A percentile compares a stretch with the other conserved stretches of the same genome.
phyloP scores from a whole-genome alignment of 2,113 vertebrate species.

The Centropristis striata region DNA sequence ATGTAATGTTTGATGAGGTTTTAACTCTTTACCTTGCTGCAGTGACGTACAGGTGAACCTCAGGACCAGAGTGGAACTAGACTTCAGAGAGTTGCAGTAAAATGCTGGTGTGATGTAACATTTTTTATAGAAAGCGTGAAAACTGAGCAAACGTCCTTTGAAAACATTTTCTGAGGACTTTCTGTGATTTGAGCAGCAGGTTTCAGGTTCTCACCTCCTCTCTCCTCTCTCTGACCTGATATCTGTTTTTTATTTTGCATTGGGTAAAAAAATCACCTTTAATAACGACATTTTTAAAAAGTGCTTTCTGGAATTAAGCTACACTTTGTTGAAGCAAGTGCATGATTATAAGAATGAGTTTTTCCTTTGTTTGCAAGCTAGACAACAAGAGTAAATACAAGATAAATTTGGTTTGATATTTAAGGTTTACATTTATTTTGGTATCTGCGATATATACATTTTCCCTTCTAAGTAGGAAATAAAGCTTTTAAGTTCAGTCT shows the following conservation, averaged over 20 bases:
- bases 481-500: too few species aligned
- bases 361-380: neutral
- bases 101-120: too few species aligned
- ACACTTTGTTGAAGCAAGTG: neutral
- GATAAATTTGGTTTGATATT: neutral
- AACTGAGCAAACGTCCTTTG: neutral
- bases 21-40: neutral
- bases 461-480: too few species aligned
- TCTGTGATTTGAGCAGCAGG: neutral
- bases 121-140: neutral
- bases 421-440: neutral
- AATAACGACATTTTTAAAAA: neutral
- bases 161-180: neutral
- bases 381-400: neutral
- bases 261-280: neutral
- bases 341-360: neutral
- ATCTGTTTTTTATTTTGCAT: neutral
- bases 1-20: too few species aligned
- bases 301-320: neutral
- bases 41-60: neutral
- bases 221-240: too few species aligned
- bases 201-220: conserved; percentile 1
- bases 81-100: too few species aligned
- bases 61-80: neutral
- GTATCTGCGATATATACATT: too few species aligned